Evolutionary conservation across 1,140 invertebrate genomes (phyloP), one percentile per base, ranked within the genome.

Genomic region (Macrobrachium nipponense): DNA sequence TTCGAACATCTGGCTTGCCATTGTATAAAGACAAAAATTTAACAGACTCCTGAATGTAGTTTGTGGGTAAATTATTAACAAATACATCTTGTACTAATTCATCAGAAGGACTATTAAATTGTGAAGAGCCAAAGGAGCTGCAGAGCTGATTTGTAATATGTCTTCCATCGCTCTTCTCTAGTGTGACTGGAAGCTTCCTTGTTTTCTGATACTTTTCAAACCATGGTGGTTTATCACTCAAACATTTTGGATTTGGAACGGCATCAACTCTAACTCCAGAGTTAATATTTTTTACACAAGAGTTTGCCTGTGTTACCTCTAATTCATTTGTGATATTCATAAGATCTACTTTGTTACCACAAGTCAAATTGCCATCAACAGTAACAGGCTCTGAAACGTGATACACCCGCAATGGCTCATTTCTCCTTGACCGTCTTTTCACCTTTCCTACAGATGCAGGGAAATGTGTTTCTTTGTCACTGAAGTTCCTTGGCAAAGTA

Each of bases 401-500:
- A 51, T 87, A 87, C 43, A 87, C 62, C 27, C 80, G 77, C 60
- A 68, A 44, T 17, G 61, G 23, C 23, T 81, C 80, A 76, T 61
- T 27, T 44, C 64, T 87, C 77, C 58, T 87, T 72, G 15, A 43
- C 8, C 43, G 6, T 51, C 7, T 51, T 51, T 73, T 76, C 12
- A 7, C 8, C 14, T 17, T 36, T 76, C 58, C 76, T 15, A 58
- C 10, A 44, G 43, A 60, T 64, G 79, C 58, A 64, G 85, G 79
- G 23, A 87, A 87, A 76, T 87, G 51, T 5, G 79, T 87, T 81
- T 87, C 85, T 58, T 87, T 87, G 51, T 75, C 64, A 77, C 68
- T 17, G 2, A 75, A 14, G 15, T 12, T 59, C 59, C 72, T 87
- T 44, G 75, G 70, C 6, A 87, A 59, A n/a, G 70, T 87, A 5